Evolutionary conservation across 2,888 invertebrate genomes (phyloP).

Genomic region (Hoplodrina ambigua): DNA sequence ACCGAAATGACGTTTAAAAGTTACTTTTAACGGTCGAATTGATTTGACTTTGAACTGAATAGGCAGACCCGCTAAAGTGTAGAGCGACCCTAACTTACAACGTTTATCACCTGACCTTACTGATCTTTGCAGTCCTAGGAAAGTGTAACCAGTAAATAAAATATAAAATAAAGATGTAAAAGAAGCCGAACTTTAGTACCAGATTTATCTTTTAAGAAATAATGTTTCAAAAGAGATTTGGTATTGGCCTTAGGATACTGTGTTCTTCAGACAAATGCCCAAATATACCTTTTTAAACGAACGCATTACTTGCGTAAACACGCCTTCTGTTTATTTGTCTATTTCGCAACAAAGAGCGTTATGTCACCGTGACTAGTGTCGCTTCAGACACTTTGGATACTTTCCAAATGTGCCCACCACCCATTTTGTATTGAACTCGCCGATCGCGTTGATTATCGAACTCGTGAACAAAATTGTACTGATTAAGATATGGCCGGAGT

Average conservation of each 20-base stretch:
- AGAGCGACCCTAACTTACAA: neutral
- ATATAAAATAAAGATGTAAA: neutral
- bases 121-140: neutral
- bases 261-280: constrained; percentile 10
- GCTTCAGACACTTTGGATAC: constrained; percentile 82
- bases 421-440: constrained; percentile 67
- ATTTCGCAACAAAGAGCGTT: constrained; percentile 75
- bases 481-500: constrained; percentile 61
- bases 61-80: too few species aligned
- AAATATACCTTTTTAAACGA: constrained; percentile 34
- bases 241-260: neutral
- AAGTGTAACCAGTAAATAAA: neutral
- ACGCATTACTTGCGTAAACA: constrained; percentile 47
- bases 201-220: neutral
- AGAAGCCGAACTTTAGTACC: neutral
- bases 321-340: constrained; percentile 40
- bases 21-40: too few species aligned
- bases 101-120: neutral
- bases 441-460: constrained; percentile 63
- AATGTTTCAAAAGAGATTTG: neutral
- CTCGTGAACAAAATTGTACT: constrained; percentile 29
- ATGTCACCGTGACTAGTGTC: constrained; percentile 78
- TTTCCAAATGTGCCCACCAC: constrained; percentile 76
- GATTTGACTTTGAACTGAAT: too few species aligned
- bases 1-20: too few species aligned